Evolutionary conservation across 2,888 invertebrate genomes (phyloP).

Genomic region (Rhogogaster chlorosoma): DNA sequence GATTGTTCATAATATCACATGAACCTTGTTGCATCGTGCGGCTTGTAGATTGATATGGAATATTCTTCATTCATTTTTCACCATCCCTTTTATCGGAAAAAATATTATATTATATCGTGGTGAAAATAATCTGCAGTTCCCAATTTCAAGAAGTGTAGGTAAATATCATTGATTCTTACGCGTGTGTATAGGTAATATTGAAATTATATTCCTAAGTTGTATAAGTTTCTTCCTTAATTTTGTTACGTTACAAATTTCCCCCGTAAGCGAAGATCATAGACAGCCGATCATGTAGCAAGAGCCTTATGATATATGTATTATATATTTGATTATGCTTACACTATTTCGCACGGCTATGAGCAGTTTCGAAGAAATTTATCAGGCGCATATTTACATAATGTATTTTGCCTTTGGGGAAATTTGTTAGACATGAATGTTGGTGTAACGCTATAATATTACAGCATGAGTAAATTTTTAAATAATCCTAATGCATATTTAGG

Average conservation of each 20-base stretch:
- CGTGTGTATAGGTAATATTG: background rate
- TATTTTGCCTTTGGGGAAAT: background rate
- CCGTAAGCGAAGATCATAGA: background rate
- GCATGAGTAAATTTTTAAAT: background rate
- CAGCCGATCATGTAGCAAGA: background rate
- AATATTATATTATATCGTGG: background rate
- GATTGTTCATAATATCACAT: background rate
- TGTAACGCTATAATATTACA: background rate
- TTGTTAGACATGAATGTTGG: background rate
- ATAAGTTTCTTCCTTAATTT: background rate
- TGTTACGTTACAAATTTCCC: background rate
- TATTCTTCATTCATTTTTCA: background rate
- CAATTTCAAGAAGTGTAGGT: background rate
- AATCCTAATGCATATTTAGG: background rate
- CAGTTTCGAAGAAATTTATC: background rate
- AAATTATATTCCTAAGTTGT: background rate
- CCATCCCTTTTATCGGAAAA: background rate
- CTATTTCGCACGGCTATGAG: background rate
- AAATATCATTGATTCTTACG: background rate
- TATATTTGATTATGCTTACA: background rate
- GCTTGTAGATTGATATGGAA: background rate
- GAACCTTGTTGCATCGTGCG: background rate
- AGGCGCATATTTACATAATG: constrained; percentile 26
- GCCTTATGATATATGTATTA: background rate
- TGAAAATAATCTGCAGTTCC: background rate